phyloP scores from a whole-genome alignment of 2,797 vertebrate species.

The Apogon hyalosoma region DNA sequence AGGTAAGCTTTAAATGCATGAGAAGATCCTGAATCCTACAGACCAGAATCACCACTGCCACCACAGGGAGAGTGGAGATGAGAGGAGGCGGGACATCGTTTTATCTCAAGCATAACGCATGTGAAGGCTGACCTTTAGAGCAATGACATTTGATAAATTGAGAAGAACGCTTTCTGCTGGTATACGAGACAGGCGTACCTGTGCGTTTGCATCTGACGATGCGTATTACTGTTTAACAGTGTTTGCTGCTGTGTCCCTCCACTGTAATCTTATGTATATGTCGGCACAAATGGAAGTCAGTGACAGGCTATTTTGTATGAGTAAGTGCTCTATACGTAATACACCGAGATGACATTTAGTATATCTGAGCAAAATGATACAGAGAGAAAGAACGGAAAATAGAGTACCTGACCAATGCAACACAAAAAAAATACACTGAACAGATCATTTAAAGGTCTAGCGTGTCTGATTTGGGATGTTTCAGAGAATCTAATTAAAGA shows the following conservation, averaged over 20 bases:
- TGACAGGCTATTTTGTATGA: slow-evolving; percentile 61
- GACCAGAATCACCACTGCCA: slow-evolving; percentile 5
- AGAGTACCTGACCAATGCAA: neutral
- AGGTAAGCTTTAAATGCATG: slow-evolving; percentile 55
- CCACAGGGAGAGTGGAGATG: slow-evolving; percentile 38
- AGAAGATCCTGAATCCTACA: slow-evolving; percentile 43
- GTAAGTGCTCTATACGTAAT: slow-evolving; percentile 36
- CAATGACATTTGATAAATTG: slow-evolving; percentile 74
- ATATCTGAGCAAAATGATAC: neutral
- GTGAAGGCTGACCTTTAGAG: slow-evolving; percentile 73
- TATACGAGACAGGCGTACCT: slow-evolving; percentile 39
- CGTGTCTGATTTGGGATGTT: neutral
- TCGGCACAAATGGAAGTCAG: slow-evolving; percentile 32
- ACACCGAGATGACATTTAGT: slow-evolving; percentile 39
- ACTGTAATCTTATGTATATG: slow-evolving; percentile 41
- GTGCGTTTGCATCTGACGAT: slow-evolving; percentile 21
- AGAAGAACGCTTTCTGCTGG: slow-evolving; percentile 49
- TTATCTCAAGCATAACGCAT: slow-evolving; percentile 60
- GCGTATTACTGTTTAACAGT: slow-evolving; percentile 37
- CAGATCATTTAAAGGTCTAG: neutral
- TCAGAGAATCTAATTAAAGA: no score
- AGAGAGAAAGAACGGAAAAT: neutral
- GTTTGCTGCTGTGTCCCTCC: slow-evolving; percentile 18
- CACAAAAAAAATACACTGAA: neutral
- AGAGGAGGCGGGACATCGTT: slow-evolving; percentile 65